Evolutionary conservation across 2,113 vertebrate genomes (phyloP).

Genomic region (Leuciscus idus): DNA sequence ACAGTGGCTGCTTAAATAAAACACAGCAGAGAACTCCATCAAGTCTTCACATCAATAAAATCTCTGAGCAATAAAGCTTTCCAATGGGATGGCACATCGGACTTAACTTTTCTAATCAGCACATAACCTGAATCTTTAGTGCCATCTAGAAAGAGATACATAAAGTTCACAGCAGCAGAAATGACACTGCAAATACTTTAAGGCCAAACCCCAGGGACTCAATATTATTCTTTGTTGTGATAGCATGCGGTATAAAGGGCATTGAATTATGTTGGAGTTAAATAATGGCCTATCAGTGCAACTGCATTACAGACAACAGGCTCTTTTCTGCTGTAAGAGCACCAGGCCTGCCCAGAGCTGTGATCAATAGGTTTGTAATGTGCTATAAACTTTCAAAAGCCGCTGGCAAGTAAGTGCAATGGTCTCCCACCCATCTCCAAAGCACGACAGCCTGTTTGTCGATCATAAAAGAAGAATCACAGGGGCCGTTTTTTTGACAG

Average conservation of each 20-base stretch:
- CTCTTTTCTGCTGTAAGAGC: conserved; percentile 41
- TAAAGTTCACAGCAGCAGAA: conserved; percentile 4
- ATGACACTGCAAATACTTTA: conserved; percentile 16
- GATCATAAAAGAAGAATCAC: conserved; percentile 41
- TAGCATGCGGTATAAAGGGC: conserved; percentile 37
- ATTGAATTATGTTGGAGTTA: conserved; percentile 44
- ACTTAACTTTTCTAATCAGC: conserved; percentile 16
- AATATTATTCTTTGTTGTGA: conserved; percentile 41
- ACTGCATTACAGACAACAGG: conserved; percentile 50
- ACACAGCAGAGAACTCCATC: neutral
- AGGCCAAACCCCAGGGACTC: conserved; percentile 14
- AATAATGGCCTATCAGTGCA: conserved; percentile 58
- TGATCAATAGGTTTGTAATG: conserved; percentile 58
- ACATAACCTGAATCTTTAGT: conserved; percentile 20
- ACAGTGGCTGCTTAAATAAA: neutral
- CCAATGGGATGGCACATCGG: neutral
- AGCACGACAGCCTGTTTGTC: conserved; percentile 38
- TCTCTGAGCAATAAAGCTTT: conserved; percentile 1
- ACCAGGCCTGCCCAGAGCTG: conserved; percentile 44
- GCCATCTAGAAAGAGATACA: neutral
- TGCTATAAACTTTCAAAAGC: conserved; percentile 41
- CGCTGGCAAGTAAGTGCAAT: conserved; percentile 12
- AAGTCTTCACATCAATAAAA: neutral
- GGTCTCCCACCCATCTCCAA: conserved; percentile 3
- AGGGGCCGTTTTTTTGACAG: conserved; percentile 20